Conservation (phyloP, 2,888 invertebrate genomes). For the Troides helena region DNA sequence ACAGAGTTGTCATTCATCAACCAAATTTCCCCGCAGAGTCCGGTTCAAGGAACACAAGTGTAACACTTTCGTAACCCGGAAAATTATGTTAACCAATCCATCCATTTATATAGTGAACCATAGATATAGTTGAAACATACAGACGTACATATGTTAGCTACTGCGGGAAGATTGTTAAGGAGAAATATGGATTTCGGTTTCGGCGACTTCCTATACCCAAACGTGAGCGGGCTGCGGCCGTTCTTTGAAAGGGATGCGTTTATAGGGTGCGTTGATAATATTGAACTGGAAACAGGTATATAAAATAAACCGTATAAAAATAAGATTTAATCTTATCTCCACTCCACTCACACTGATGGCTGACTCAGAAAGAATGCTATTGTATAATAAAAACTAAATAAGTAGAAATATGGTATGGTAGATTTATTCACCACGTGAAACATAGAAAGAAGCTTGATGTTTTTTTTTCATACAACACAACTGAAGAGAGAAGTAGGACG, state of each 20-base stretch:
- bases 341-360: too few species aligned
- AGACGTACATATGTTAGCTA: slow-evolving; percentile 49
- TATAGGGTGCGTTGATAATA: slow-evolving; percentile 55
- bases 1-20: slow-evolving; percentile 66
- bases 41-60: slow-evolving; percentile 46
- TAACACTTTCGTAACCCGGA: slow-evolving; percentile 49
- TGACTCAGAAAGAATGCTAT: too few species aligned
- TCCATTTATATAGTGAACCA: slow-evolving; percentile 45
- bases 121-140: slow-evolving; percentile 30
- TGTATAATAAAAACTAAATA: too few species aligned
- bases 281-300: too few species aligned
- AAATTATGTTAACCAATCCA: slow-evolving; percentile 62
- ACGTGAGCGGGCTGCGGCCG: slow-evolving; percentile 59
- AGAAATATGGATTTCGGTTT: slow-evolving; percentile 71
- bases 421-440: too few species aligned
- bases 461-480: too few species aligned
- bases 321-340: too few species aligned
- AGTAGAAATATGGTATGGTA: too few species aligned
- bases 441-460: too few species aligned
- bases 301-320: too few species aligned
- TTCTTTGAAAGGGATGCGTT: slow-evolving; percentile 62
- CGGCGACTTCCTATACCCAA: slow-evolving; percentile 67
- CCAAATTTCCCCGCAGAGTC: slow-evolving; percentile 49
- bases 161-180: slow-evolving; percentile 45
- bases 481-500: too few species aligned